A percentile compares a stretch with the other conserved stretches of the same genome.
Conservation (phyloP, 2,113 vertebrate genomes). For the Zosterops borbonicus region DNA sequence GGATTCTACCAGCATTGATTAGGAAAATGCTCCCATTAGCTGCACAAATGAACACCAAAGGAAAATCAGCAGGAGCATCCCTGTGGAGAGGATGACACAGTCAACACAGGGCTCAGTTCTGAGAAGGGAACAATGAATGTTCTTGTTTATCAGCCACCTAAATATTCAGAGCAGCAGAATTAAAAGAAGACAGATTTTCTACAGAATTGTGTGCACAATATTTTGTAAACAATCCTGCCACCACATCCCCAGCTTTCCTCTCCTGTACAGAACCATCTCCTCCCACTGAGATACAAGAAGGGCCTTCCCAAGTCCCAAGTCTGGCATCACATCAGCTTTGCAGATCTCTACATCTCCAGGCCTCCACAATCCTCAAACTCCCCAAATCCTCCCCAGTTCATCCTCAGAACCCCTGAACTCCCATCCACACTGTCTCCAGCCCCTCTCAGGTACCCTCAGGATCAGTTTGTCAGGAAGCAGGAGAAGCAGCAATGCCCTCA, state of each 20-base stretch:
- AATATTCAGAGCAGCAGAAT: background rate
- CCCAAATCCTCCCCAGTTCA: background rate
- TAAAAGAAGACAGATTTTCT: background rate
- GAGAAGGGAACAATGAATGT: background rate
- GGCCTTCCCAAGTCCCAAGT: background rate
- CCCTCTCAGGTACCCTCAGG: background rate
- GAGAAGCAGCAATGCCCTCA: background rate
- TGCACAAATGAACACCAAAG: background rate
- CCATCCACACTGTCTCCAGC: background rate
- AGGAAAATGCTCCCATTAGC: constrained; percentile 23
- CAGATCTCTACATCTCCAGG: background rate
- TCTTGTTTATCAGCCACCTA: background rate
- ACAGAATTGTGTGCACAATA: background rate
- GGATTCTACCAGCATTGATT: background rate
- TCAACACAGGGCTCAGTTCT: background rate
- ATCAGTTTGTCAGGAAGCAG: background rate
- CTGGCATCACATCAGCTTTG: background rate
- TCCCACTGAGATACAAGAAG: background rate
- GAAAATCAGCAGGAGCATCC: background rate
- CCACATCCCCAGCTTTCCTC: background rate
- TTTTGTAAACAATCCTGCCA: constrained; percentile 13
- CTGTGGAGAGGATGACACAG: background rate
- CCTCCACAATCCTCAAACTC: background rate
- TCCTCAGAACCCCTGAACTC: background rate
- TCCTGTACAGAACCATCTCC: background rate